Base-by-base conservation (phyloP, 64 coral and sea anemone genomes). In the Dendrophyllia cribrosa region DNA sequence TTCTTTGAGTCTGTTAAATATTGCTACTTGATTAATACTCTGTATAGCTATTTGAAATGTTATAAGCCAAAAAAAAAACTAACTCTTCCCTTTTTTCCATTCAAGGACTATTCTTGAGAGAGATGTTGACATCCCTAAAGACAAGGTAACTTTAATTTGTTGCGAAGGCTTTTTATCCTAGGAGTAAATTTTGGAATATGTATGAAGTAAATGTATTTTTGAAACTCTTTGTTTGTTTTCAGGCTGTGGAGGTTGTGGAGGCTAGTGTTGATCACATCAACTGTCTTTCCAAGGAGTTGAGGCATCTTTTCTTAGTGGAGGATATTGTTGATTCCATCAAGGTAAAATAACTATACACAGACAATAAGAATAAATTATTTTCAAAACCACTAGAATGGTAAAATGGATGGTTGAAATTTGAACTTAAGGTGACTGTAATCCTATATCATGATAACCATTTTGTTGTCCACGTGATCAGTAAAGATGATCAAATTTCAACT, bases 281-380 rank as follows among this genome's bases (percentile, higher is more conserved):
- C 71, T 59, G 75, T 91, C 76, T 59, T 77, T 82, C 91, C 26
- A 93, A 89, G 64, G 67, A 92, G 64, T 88, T 99, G 34, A 96
- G 78, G 85, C 95, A 77, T 65, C 97, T 93, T 72, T 99, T 99
- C 91, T 78, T 99, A 79, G 97, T 99, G 66, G 97, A 99, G 83
- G 97, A 99, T 83, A 91, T 99, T 88, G 88, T 99, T 21, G 94
- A 96, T 55, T 99, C 97, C 22, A 91, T 99, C 75, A 99, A 99
- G 92, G 97, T 99, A 79, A 16, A 72, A 22, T 2, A 19, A 58
- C 0, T 20, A 21, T 12, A 22, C 1, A 9, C 17, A 34, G 34
- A 34, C 34, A 34, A 34, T 1, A 34, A 34, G 34, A 34, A 34
- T 34, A 34, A 34, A 34, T 34, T 34, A 34, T 34, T 34, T 34